Base-by-base conservation (phyloP, 1,140 invertebrate genomes). In the Drosophila bipectinata region DNA sequence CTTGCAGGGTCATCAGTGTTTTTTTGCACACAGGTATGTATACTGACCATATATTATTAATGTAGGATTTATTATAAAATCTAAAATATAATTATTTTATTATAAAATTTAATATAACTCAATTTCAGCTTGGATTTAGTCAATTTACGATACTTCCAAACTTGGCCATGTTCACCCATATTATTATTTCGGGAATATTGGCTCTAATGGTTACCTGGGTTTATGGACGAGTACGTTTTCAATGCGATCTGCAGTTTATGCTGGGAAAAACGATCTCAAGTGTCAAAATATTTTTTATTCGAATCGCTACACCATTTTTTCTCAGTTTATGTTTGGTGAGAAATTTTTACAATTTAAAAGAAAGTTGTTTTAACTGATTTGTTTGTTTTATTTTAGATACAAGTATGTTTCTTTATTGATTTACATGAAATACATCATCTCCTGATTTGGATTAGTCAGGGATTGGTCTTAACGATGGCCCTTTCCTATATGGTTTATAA, bases 241-340 rank as follows among this genome's bases (percentile, higher is more conserved):
- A 94, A 45, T 92, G 93, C 49, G 96, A 97, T 82, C 92, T 97
- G 1, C 93, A 97, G 88, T 95, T 96, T 78, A 98, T 97, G 97
- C 94, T 96, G 4, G 95, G 95, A 10, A 93, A 94, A 80, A 94
- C 94, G 74, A 93, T 97, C 8, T 94, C 90, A 77, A 91, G 62
- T 61, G 62, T 88, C 14, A 91, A 88, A 61, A 90, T 91, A 18
- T 85, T 78, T 52, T 52, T 79, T 6, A 79, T 91, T 69, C 79
- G 90, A 44, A 90, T 91, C 34, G 34, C 73, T 41, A 89, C 89
- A n/a, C 90, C 90, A 7, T 60, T 80, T 15, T 81, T 90, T 67
- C 24, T 91, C 14, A 63, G 57, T 5, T 10, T 90, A 0, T 76
- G 63, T 24, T 10, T 91, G 78, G 90, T 91, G 45, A 59, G 61